These are phyloP conservation scores for Notamacropus eugenii DNA, from an alignment of 2,797 vertebrate genomes.

Conservation along the genomic window DNA sequence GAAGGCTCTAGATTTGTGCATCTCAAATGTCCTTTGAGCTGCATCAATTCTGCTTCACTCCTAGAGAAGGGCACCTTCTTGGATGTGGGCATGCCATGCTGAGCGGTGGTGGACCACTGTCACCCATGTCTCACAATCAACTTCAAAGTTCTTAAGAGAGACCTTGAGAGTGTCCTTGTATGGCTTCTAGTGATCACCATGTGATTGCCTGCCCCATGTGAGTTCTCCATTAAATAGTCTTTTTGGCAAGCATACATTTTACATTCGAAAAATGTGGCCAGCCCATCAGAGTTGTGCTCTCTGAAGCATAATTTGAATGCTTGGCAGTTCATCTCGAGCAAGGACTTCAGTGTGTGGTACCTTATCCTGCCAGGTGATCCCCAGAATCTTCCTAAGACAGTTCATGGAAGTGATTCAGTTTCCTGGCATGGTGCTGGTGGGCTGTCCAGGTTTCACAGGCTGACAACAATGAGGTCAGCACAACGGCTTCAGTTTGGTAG, in stretches of 20 bases:
- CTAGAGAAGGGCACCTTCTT: not conserved
- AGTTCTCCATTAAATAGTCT: not conserved
- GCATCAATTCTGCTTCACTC: not conserved
- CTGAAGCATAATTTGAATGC: not conserved
- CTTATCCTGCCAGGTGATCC: not conserved
- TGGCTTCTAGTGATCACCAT: not conserved
- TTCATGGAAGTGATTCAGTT: not conserved
- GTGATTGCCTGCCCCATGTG: no score
- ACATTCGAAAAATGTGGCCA: not conserved
- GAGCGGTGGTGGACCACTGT: no score
- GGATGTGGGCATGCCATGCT: no score
- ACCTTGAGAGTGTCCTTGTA: not conserved
- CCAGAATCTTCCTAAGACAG: not conserved
- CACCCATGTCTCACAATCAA: no score
- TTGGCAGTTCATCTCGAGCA: not conserved
- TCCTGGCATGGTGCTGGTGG: not conserved
- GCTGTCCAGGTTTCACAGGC: not conserved
- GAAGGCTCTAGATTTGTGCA: not conserved
- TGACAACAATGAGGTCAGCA: not conserved
- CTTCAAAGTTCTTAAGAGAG: not conserved
- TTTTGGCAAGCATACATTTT: no score
- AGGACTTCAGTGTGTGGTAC: no score
- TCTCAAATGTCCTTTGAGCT: not conserved
- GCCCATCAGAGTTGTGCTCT: rapidly evolving
- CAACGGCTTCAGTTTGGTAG: not conserved